Base-by-base conservation (phyloP, 2,888 invertebrate species). In the Lycophotia porphyrea region DNA sequence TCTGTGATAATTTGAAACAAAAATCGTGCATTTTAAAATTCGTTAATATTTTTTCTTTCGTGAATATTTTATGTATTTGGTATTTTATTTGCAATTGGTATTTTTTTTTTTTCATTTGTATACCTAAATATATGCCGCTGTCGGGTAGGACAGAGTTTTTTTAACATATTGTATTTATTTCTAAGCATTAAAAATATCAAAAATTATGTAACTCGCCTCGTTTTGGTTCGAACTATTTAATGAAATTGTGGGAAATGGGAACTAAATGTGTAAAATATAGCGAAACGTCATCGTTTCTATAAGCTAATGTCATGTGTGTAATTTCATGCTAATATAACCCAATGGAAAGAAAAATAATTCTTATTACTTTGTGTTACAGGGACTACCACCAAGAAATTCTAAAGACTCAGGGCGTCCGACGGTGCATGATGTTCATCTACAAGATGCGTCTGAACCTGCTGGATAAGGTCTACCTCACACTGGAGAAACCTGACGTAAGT, bases 351-450 rank as follows among this genome's bases (percentile, higher is more conserved):
- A 13, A 27, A n/a, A 47, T 24, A 18, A 36, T 47, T 24, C 24
- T 2, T 52, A 15, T 27, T 4, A 31, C 21, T 42, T 34, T 49
- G 9, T 13, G 1, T 44, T 42, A 15, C 90, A 97, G 98, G 82
- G 97, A 98, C 87, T 99, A 98, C 91, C 98, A 99, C 86, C 98
- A 98, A 92, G 98, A 98, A 91, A 98, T 98, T 76, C 94, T 99
- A 74, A 99, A 99, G 94, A 98, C 98, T 13, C 98, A 98, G 86
- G 99, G 99, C 24, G 96, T 99, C 80, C 97, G 98, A 34, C 98
- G 98, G 91, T 98, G 98, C 88, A 95, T 99, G 92, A 97, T 97
- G 86, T 98, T 99, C 93, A 96, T 99, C 69, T 98, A 98, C 91
- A 97, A 97, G 88, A 94, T 98, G 86, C 97, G 98, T 81, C 97